These are phyloP conservation scores for Sturnira hondurensis DNA, from an alignment of 2,113 vertebrate species.

Conservation along the genomic window DNA sequence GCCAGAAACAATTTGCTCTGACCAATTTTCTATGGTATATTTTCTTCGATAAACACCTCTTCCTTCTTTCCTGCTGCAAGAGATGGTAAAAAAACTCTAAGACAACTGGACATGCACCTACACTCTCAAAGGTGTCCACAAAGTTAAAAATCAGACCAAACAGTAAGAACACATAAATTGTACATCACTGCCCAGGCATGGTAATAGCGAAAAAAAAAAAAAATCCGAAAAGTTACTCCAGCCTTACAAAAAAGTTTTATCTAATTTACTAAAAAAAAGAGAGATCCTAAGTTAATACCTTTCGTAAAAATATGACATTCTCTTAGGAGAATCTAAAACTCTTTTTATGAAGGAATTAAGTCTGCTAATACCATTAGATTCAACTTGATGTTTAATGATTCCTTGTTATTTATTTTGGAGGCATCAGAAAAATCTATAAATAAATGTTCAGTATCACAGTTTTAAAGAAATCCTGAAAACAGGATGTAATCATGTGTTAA, in stretches of 20 bases:
- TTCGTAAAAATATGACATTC: slow-evolving; percentile 35
- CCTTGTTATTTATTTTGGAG: neutral
- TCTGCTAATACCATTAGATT: neutral
- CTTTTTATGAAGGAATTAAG: slow-evolving; percentile 16
- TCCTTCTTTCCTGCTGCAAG: slow-evolving; percentile 20
- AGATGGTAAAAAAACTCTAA: slow-evolving; percentile 19
- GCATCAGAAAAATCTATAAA: slow-evolving; percentile 27
- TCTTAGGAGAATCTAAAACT: slow-evolving; percentile 31
- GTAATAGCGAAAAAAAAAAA: neutral
- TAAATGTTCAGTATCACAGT: slow-evolving; percentile 19
- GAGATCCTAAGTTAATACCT: neutral
- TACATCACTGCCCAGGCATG: neutral
- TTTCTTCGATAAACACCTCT: neutral
- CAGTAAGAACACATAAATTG: neutral
- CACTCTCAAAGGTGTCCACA: neutral
- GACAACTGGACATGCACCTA: neutral
- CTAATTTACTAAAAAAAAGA: neutral
- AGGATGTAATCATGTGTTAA: slow-evolving; percentile 26
- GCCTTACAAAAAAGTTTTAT: neutral
- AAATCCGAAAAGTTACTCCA: neutral
- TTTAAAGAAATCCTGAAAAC: slow-evolving; percentile 20
- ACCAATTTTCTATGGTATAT: neutral
- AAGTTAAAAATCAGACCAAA: neutral
- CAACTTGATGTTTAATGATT: slow-evolving; percentile 25
- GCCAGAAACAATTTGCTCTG: slow-evolving; percentile 13